These are phyloP conservation scores for Staurois parvus DNA, from an alignment of 2,797 vertebrate species.

Conservation along the genomic window DNA sequence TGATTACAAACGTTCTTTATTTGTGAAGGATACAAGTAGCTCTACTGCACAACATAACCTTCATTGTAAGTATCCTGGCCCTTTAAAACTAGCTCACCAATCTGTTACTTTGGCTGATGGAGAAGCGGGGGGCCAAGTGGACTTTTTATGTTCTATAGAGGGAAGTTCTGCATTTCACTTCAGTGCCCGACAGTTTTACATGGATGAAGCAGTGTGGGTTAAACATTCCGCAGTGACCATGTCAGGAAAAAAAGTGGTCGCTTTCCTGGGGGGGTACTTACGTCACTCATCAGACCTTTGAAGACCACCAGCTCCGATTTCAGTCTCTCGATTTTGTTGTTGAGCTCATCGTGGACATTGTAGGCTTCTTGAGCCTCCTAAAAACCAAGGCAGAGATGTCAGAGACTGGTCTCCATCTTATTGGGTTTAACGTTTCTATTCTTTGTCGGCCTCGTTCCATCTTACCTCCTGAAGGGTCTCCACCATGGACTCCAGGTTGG, in stretches of 20 bases:
- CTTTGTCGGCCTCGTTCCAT: background rate
- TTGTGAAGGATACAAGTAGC: background rate
- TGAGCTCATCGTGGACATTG: constrained; percentile 89
- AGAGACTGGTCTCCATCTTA: background rate
- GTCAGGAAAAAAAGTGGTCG: background rate
- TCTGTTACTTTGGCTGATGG: background rate
- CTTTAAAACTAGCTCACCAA: constrained; percentile 12
- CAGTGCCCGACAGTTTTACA: constrained; percentile 66
- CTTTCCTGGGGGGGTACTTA: constrained; percentile 76
- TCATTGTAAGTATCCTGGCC: background rate
- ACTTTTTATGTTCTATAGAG: background rate
- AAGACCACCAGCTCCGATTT: constrained; percentile 97
- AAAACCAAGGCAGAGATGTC: constrained; percentile 29
- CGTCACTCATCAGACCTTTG: constrained; percentile 96
- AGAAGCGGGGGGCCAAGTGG: constrained; percentile 25
- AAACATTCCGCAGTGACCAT: constrained; percentile 58
- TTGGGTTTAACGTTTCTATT: background rate
- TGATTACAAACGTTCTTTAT: too few relatives aligned
- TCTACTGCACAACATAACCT: background rate
- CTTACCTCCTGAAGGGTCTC: constrained; percentile 90
- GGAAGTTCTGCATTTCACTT: constrained; percentile 68
- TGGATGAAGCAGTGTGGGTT: constrained; percentile 46
- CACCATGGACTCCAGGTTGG: constrained; percentile 89
- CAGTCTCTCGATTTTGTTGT: constrained; percentile 91
- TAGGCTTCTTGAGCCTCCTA: constrained; percentile 89